Percentiles rank a stretch among this genome's conserved stretches.
Conservation (phyloP, 1,140 invertebrate genomes). For the Neodiprion fabricii region DNA sequence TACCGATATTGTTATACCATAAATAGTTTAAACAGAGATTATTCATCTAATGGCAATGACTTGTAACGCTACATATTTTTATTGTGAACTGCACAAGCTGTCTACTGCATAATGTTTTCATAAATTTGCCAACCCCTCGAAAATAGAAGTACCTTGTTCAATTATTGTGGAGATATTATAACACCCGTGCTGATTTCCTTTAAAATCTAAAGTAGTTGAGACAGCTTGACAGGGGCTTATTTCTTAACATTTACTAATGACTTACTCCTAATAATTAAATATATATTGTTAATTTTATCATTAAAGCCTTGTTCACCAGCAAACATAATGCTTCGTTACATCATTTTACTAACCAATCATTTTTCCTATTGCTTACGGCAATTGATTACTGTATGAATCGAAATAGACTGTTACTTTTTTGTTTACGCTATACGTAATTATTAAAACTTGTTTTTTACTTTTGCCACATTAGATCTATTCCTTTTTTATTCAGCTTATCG, state of each 20-base stretch:
- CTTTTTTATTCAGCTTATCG: no score
- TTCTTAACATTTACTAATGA: conserved; percentile 35
- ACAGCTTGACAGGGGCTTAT: conserved; percentile 49
- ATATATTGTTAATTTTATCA: conserved; percentile 52
- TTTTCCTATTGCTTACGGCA: background rate
- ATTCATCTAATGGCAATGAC: background rate
- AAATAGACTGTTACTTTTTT: no score
- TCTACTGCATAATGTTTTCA: background rate
- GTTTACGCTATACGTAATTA: no score
- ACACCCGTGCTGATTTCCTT: background rate
- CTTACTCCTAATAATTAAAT: conserved; percentile 30
- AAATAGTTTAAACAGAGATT: background rate
- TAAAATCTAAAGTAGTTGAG: conserved; percentile 12
- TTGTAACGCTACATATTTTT: background rate
- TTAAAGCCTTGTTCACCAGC: conserved; percentile 49
- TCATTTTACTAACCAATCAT: conserved; percentile 52
- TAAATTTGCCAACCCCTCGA: background rate
- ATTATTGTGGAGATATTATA: background rate
- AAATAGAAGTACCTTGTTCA: no score
- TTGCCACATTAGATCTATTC: no score
- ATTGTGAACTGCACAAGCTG: conserved; percentile 2
- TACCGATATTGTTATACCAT: conserved; percentile 1
- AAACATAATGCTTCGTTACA: conserved; percentile 56
- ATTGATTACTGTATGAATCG: no score
- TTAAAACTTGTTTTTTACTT: no score